A percentile compares a stretch with the other conserved stretches of the same genome.
Conservation (phyloP, 1,140 invertebrate species). For the Drosophila sucinea region DNA sequence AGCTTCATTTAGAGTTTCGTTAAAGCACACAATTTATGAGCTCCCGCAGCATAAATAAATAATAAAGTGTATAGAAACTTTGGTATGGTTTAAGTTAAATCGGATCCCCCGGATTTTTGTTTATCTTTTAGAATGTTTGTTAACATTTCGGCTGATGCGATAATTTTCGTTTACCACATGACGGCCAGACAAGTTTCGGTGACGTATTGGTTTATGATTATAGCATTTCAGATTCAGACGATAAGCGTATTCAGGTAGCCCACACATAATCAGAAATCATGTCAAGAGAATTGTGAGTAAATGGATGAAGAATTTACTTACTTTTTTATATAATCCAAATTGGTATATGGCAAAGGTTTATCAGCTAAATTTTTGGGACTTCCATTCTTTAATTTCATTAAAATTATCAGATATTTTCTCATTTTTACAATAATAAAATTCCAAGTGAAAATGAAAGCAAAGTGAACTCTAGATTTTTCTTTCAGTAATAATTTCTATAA, state of each 20-base stretch:
- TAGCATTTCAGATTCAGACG: neutral
- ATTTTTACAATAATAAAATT: conserved; percentile 16
- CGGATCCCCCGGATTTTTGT: neutral
- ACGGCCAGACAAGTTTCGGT: conserved; percentile 16
- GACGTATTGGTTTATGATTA: conserved; percentile 6
- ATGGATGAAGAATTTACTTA: conserved; percentile 38
- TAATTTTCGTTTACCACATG: neutral
- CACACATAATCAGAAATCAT: neutral
- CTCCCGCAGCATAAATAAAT: too few relatives aligned
- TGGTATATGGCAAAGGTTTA: conserved; percentile 23
- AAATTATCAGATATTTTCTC: conserved; percentile 29
- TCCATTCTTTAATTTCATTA: conserved; percentile 18
- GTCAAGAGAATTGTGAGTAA: neutral
- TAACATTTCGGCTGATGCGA: conserved; percentile 26
- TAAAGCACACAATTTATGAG: too few relatives aligned
- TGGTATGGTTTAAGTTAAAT: neutral
- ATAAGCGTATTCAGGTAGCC: neutral
- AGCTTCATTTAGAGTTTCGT: too few relatives aligned
- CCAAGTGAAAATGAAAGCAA: conserved; percentile 27
- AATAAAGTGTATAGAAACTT: neutral
- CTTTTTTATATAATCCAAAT: conserved; percentile 53
- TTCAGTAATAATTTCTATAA: too few relatives aligned
- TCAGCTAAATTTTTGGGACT: neutral
- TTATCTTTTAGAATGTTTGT: conserved; percentile 31
- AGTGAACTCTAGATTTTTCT: neutral